Evolutionary conservation across 1,140 invertebrate species (phyloP).

Genomic region (Ectropis grisescens): DNA sequence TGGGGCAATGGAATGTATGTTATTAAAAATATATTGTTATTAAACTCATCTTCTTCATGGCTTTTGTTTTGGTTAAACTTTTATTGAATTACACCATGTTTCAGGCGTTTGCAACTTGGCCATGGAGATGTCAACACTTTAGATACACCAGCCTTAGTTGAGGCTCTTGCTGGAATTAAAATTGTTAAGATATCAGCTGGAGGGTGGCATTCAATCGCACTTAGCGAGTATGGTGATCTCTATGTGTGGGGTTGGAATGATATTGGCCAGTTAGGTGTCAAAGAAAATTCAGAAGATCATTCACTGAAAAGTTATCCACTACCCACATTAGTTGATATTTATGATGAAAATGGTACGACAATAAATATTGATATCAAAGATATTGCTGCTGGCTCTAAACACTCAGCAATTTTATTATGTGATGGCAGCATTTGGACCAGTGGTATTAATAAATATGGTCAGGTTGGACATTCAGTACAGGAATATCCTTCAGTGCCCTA

Average conservation of each 20-base stretch:
- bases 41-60: too few relatives aligned
- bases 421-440: slow-evolving; percentile 76
- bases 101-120: slow-evolving; percentile 88
- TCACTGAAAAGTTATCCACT: slow-evolving; percentile 40
- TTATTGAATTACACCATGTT: too few relatives aligned
- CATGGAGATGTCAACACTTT: slow-evolving; percentile 77
- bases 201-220: slow-evolving; percentile 87
- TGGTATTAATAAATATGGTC: slow-evolving; percentile 83
- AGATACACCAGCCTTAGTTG: slow-evolving; percentile 74
- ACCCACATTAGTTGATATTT: slow-evolving; percentile 71
- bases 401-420: slow-evolving; percentile 74
- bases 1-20: slow-evolving; percentile 86
- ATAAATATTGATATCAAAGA: slow-evolving; percentile 52
- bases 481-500: slow-evolving; percentile 18
- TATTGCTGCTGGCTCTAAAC: slow-evolving; percentile 77
- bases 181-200: slow-evolving; percentile 79
- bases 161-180: slow-evolving; percentile 81
- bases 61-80: too few relatives aligned
- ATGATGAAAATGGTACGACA: slow-evolving; percentile 59
- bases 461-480: slow-evolving; percentile 70
- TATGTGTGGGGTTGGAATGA: slow-evolving; percentile 96
- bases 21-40: slow-evolving; percentile 1
- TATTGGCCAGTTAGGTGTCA: slow-evolving; percentile 84
- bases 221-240: slow-evolving; percentile 83
- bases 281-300: slow-evolving; percentile 19